These are phyloP conservation scores for Leptoclinus maculatus DNA, from an alignment of 2,797 vertebrate genomes.

Conservation along the genomic window DNA sequence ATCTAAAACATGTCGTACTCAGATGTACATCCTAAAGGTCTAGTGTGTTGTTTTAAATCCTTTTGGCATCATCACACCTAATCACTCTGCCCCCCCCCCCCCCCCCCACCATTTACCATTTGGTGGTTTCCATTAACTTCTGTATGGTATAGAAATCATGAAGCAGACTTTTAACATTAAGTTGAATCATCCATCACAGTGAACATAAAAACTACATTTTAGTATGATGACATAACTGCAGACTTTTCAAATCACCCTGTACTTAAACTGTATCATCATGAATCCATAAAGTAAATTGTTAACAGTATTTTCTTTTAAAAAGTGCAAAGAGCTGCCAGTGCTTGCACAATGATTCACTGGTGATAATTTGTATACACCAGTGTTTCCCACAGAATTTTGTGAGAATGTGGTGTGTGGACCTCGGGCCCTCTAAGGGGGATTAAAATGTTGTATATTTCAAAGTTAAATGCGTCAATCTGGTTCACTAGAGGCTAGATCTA, in stretches of 20 bases:
- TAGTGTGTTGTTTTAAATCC: not conserved
- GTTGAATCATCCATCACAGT: not conserved
- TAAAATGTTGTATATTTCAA: too few species aligned
- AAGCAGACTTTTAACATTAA: not conserved
- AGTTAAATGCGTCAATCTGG: too few species aligned
- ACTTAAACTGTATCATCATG: not conserved
- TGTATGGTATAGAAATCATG: not conserved
- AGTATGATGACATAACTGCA: not conserved
- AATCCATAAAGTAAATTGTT: not conserved
- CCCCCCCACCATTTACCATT: too few species aligned
- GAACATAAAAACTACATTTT: not conserved
- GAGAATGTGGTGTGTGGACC: not conserved
- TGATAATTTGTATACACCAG: too few species aligned
- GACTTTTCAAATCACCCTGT: not conserved
- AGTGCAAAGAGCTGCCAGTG: not conserved
- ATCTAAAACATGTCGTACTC: slow-evolving; percentile 20
- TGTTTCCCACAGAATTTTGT: not conserved
- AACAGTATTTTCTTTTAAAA: not conserved
- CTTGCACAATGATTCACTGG: not conserved
- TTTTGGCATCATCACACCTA: not conserved
- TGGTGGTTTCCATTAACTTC: too few species aligned
- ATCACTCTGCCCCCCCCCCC: not conserved
- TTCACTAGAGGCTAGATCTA: too few species aligned
- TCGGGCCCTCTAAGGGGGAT: too few species aligned
- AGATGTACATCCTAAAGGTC: not conserved